Evolutionary conservation across 2,797 vertebrate genomes (phyloP), one percentile per base, ranked within the genome.

Genomic region (Psittacula echo): DNA sequence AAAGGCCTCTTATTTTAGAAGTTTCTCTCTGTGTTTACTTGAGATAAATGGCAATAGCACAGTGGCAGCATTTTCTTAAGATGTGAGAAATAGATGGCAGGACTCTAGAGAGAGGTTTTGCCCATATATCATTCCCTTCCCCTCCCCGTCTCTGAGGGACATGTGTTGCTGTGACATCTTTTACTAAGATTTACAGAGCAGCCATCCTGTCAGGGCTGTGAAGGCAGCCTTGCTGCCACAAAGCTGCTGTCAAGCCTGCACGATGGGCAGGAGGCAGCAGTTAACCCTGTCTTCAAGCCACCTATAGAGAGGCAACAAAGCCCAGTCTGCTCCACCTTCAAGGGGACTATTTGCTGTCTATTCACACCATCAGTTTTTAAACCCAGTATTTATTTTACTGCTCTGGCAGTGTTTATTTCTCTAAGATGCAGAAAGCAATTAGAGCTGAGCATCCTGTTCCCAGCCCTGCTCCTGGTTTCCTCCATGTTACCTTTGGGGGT

Each of bases 131-230:
- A 95, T 77, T 80, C 73, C 72, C 62, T 89, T 91, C 53, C 61
- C 81, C 96, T 96, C 91, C 94, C 79, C 74, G 82, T 85, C 91
- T 89, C 93, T 48, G 74, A 75, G 62, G 93, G 29, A 82, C 81
- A 70, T 17, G 0, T 78, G 89, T 89, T 94, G 94, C 91, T 93
- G 89, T 75, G 95, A 91, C 89, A 96, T 97, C 93, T 92, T 95
- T 96, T 94, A 94, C 90, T 5, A 50, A 94, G 95, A 97, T 96
- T 96, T 96, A 96, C 90, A 81, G 89, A 94, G 94, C 93, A 95
- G 97, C 87, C 94, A 87, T 81, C 30, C 87, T 73, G 86, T 85
- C 94, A 95, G 73, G 86, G 82, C 83, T 58, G 80, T 11, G 60
- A 92, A 82, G 78, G 83, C 87, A 90, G 91, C 80, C 84, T 85